Conservation (phyloP, 1,140 invertebrate genomes). For the Contarinia nasturtii region DNA sequence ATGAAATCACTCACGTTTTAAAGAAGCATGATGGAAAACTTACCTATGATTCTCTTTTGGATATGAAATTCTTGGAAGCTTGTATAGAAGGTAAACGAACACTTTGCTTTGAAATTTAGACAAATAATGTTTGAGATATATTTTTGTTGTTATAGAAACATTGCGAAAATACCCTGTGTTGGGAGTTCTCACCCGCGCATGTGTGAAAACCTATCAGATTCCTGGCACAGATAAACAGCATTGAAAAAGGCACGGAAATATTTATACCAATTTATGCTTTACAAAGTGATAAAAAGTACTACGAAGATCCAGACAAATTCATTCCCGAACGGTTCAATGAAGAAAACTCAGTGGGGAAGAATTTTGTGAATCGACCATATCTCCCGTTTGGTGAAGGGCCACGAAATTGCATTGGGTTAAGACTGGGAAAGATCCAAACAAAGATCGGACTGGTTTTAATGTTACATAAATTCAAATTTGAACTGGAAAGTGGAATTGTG, state of each 20-base stretch:
- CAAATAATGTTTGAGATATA: not conserved
- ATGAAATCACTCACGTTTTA: conserved; percentile 31
- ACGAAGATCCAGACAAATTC: conserved; percentile 41
- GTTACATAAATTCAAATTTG: conserved; percentile 17
- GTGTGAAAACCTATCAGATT: conserved; percentile 29
- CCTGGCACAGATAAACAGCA: conserved; percentile 22
- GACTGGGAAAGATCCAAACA: conserved; percentile 38
- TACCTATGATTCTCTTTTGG: conserved; percentile 23
- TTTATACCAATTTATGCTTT: conserved; percentile 34
- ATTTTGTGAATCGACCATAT: conserved; percentile 17
- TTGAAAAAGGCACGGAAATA: conserved; percentile 29
- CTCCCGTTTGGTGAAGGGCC: conserved; percentile 36
- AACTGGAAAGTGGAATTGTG: not conserved
- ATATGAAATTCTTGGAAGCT: conserved; percentile 30
- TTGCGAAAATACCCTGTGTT: conserved; percentile 35
- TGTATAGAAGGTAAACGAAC: conserved; percentile 24
- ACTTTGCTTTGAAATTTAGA: not conserved
- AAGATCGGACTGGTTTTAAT: conserved; percentile 30
- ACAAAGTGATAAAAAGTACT: conserved; percentile 40
- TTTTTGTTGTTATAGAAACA: conserved; percentile 24
- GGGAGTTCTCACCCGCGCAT: conserved; percentile 26
- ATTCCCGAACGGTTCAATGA: conserved; percentile 44
- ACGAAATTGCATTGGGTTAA: conserved; percentile 27
- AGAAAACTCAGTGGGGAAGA: conserved; percentile 22
- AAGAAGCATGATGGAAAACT: conserved; percentile 18